Conservation (phyloP, 2,113 vertebrate genomes). For the Hypocryptadius cinnamomeus region DNA sequence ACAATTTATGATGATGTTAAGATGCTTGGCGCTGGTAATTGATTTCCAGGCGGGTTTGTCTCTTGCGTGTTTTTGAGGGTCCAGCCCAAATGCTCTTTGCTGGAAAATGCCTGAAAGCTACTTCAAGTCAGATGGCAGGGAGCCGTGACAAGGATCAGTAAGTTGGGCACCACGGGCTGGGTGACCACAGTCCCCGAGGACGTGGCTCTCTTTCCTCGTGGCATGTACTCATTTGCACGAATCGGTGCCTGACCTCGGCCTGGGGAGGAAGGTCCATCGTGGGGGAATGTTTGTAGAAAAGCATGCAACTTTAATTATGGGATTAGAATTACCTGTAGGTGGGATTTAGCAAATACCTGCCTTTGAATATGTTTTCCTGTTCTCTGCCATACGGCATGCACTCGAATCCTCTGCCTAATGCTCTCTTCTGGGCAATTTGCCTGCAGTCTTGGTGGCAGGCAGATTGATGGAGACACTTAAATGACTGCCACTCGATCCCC, state of each 20-base stretch:
- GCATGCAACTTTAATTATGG: constrained; percentile 20
- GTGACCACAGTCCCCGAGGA: background rate
- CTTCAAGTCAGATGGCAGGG: background rate
- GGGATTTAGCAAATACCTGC: constrained; percentile 43
- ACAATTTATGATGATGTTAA: background rate
- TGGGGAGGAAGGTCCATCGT: background rate
- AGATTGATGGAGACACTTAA: background rate
- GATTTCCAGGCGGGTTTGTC: background rate
- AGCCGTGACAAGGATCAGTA: background rate
- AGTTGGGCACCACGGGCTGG: background rate
- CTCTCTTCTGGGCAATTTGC: constrained; percentile 1
- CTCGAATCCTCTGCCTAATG: constrained; percentile 11
- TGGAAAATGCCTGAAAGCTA: constrained; percentile 45
- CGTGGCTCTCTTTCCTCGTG: background rate
- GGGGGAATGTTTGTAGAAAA: constrained; percentile 10
- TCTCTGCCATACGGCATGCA: background rate
- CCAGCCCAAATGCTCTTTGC: background rate
- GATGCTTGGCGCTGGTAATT: background rate
- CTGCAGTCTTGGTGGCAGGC: background rate
- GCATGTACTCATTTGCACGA: background rate
- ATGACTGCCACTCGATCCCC: background rate
- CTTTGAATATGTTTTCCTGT: constrained; percentile 3
- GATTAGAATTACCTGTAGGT: constrained; percentile 44
- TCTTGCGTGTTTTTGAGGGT: background rate
- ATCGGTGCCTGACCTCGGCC: accelerated